Evolutionary conservation across 1,140 invertebrate genomes (phyloP).

Genomic region (Gonatopus flavifemur): DNA sequence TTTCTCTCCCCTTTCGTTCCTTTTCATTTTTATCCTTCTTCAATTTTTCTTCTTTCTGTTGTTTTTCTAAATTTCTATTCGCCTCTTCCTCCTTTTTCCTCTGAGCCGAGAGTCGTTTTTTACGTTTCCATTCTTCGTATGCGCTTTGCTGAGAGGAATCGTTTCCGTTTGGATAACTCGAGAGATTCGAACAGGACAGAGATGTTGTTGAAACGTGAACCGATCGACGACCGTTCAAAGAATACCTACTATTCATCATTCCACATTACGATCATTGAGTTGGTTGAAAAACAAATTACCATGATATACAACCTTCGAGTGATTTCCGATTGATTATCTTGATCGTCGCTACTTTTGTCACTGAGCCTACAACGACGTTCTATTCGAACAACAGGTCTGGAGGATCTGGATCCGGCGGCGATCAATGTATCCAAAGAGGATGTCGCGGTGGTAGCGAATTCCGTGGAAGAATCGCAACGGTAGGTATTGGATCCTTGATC

Average conservation of each 20-base stretch:
- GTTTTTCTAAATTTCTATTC: slow-evolving; percentile 14
- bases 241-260: slow-evolving; percentile 14
- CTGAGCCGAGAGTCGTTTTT: slow-evolving; percentile 27
- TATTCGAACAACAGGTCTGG: background rate
- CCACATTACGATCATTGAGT: too few species aligned
- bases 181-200: slow-evolving; percentile 17
- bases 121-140: slow-evolving; percentile 41
- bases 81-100: slow-evolving; percentile 27
- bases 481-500: slow-evolving; percentile 21
- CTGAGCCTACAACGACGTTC: slow-evolving; percentile 27
- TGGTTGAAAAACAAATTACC: background rate
- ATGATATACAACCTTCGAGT: too few species aligned
- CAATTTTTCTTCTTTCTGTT: slow-evolving; percentile 24
- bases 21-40: slow-evolving; percentile 29
- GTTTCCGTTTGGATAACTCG: background rate
- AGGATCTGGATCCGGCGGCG: slow-evolving; percentile 10
- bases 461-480: slow-evolving; percentile 26
- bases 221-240: slow-evolving; percentile 22
- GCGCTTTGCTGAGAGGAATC: slow-evolving; percentile 17
- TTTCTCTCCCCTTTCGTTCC: slow-evolving; percentile 33
- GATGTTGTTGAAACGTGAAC: slow-evolving; percentile 31
- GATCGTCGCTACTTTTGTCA: background rate
- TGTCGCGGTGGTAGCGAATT: background rate
- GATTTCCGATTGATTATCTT: too few species aligned
- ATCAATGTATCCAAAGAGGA: slow-evolving; percentile 3